phyloP scores from a whole-genome alignment of 2,888 invertebrate genomes.

The Silvanus unidentatus region DNA sequence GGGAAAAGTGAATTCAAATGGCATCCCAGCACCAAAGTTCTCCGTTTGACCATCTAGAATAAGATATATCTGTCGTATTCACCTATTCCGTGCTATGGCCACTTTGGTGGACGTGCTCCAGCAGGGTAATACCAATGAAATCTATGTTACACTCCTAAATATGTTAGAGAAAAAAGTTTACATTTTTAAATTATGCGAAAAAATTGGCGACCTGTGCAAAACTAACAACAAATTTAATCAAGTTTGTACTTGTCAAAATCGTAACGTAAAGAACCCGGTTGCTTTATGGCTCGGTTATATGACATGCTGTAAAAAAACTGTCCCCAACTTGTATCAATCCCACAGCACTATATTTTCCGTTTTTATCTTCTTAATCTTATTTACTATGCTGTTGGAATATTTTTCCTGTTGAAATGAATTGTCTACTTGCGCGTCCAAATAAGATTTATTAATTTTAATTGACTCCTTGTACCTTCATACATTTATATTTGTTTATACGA shows the following conservation, averaged over 20 bases:
- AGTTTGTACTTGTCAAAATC: constrained; percentile 28
- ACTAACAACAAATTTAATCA: constrained; percentile 30
- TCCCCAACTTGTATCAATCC: constrained; percentile 17
- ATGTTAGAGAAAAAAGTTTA: too few relatives aligned
- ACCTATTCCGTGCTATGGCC: constrained; percentile 30
- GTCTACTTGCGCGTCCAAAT: too few relatives aligned
- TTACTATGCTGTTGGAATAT: constrained; percentile 17
- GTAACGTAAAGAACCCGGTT: constrained; percentile 21
- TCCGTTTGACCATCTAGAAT: constrained; percentile 3
- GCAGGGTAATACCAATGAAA: constrained; percentile 18
- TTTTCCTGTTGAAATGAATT: constrained; percentile 7
- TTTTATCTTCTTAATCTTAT: constrained; percentile 27
- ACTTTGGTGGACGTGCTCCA: constrained; percentile 28
- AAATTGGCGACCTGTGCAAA: constrained; percentile 9
- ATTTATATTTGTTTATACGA: constrained; percentile 17
- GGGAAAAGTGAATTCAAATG: constrained; percentile 35
- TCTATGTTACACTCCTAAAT: too few relatives aligned
- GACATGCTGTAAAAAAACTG: constrained; percentile 24
- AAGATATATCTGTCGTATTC: constrained; percentile 24
- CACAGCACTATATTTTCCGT: constrained; percentile 17
- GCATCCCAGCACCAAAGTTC: constrained; percentile 16
- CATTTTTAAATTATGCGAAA: too few relatives aligned
- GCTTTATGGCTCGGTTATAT: constrained; percentile 29
- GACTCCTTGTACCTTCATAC: constrained; percentile 10
- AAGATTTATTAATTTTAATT: constrained; percentile 30